Percentiles rank a stretch among this genome's conserved stretches.
Evolutionary conservation across 2,113 vertebrate genomes (phyloP).

Genomic region (Plotosus lineatus): DNA sequence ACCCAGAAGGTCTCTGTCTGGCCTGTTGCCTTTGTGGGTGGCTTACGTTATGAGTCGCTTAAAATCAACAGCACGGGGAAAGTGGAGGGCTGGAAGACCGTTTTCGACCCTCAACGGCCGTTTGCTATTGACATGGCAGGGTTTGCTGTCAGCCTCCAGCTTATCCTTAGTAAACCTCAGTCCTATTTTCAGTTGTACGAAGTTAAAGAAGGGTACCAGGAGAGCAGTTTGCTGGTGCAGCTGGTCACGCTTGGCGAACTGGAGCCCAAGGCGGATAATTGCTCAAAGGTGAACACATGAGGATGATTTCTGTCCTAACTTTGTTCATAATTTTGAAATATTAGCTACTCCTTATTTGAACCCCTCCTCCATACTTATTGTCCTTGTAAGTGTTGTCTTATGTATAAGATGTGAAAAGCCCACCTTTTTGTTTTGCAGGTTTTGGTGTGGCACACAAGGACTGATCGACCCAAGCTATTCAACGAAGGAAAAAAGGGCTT

Average conservation of each 20-base stretch:
- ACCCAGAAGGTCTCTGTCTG: slow-evolving; percentile 94
- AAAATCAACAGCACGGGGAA: slow-evolving; percentile 93
- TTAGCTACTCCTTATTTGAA: no score
- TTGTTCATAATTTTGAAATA: not conserved
- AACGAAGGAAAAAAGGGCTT: slow-evolving; percentile 89
- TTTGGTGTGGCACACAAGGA: slow-evolving; percentile 88
- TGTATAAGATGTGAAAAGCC: not conserved
- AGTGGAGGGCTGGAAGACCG: slow-evolving; percentile 96
- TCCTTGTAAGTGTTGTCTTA: not conserved
- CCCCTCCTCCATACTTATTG: no score
- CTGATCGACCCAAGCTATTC: slow-evolving; percentile 81
- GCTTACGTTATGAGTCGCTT: slow-evolving; percentile 92
- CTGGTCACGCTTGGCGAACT: slow-evolving; percentile 93
- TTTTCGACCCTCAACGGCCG: slow-evolving; percentile 94
- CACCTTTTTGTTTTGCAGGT: slow-evolving; percentile 66
- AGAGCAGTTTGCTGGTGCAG: slow-evolving; percentile 93
- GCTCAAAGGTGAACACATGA: slow-evolving; percentile 86
- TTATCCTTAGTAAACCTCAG: slow-evolving; percentile 93
- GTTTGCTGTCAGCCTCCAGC: slow-evolving; percentile 91
- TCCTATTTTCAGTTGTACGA: slow-evolving; percentile 97
- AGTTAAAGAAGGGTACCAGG: slow-evolving; percentile 96
- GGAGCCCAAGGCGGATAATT: slow-evolving; percentile 97
- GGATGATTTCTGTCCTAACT: not conserved
- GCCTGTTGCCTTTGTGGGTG: slow-evolving; percentile 95
- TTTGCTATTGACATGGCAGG: slow-evolving; percentile 99